These are phyloP conservation scores for Synergus gifuensis DNA, from an alignment of 2,888 invertebrate species.

Conservation along the genomic window DNA sequence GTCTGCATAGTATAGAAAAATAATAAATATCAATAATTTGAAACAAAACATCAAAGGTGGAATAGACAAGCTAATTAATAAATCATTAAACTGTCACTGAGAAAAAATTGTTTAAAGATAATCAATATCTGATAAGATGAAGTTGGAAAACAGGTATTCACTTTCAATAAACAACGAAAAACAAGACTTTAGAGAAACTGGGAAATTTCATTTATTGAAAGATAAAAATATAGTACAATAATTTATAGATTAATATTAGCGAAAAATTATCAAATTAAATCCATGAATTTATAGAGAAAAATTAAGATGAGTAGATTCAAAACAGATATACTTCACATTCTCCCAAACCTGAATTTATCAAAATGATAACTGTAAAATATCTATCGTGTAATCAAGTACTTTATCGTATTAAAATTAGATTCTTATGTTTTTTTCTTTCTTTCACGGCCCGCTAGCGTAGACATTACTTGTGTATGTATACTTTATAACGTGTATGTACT, in stretches of 20 bases:
- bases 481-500: conserved; percentile 61
- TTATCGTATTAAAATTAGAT: conserved; percentile 67
- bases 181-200: conserved; percentile 29
- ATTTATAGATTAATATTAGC: conserved; percentile 62
- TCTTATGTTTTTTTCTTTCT: conserved; percentile 55
- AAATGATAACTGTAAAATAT: conserved; percentile 57
- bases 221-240: conserved; percentile 31
- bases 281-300: conserved; percentile 52
- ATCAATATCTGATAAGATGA: not conserved
- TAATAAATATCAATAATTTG: too few relatives aligned
- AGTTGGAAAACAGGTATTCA: not conserved
- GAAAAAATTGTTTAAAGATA: not conserved
- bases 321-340: conserved; percentile 14
- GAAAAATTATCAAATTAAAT: conserved; percentile 59
- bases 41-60: not conserved
- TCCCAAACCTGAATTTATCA: conserved; percentile 48
- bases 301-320: conserved; percentile 42
- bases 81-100: not conserved
- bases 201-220: conserved; percentile 37
- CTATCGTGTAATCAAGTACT: conserved; percentile 53
- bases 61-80: not conserved
- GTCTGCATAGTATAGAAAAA: too few relatives aligned
- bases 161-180: conserved; percentile 3
- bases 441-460: conserved; percentile 64
- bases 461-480: conserved; percentile 59